A percentile compares a stretch with the other conserved stretches of the same genome.
Evolutionary conservation across 2,113 vertebrate species (phyloP).

Genomic region (Eclectus roratus): DNA sequence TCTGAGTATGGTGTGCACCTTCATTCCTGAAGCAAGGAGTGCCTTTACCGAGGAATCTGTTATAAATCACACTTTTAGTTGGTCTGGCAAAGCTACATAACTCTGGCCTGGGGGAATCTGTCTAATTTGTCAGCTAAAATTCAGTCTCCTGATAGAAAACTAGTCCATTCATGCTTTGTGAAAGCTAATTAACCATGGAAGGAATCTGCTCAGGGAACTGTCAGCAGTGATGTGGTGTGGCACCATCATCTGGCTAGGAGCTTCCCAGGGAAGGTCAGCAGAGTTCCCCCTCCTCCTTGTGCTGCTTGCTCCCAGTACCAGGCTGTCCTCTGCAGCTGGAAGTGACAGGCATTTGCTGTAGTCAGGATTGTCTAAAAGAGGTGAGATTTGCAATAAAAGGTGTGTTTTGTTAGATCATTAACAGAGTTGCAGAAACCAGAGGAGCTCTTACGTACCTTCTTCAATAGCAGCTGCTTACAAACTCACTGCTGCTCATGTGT

Average conservation of each 20-base stretch:
- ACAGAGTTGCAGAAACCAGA: neutral
- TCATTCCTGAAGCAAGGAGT: conserved; percentile 73
- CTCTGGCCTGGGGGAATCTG: conserved; percentile 73
- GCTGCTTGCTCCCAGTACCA: neutral
- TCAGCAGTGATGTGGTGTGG: conserved; percentile 6
- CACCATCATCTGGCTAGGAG: neutral
- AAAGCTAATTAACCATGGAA: conserved; percentile 61
- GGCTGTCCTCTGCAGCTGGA: neutral
- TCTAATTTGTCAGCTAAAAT: conserved; percentile 79
- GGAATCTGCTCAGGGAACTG: conserved; percentile 65
- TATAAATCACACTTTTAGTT: conserved; percentile 76
- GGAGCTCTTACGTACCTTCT: neutral
- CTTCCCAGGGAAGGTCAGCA: neutral
- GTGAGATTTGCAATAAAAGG: neutral
- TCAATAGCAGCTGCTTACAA: neutral
- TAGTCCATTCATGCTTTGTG: conserved; percentile 71
- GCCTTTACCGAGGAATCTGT: conserved; percentile 62
- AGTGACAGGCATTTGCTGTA: neutral
- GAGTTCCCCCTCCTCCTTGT: neutral
- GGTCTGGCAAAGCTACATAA: conserved; percentile 65
- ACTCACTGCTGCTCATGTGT: neutral
- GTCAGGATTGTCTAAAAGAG: neutral
- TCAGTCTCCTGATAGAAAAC: conserved; percentile 66
- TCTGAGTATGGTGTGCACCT: neutral
- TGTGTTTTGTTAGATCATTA: neutral